Evolutionary conservation across 1,140 invertebrate genomes (phyloP), one percentile per base, ranked within the genome.

Genomic region (Diplogasteroides magnus): DNA sequence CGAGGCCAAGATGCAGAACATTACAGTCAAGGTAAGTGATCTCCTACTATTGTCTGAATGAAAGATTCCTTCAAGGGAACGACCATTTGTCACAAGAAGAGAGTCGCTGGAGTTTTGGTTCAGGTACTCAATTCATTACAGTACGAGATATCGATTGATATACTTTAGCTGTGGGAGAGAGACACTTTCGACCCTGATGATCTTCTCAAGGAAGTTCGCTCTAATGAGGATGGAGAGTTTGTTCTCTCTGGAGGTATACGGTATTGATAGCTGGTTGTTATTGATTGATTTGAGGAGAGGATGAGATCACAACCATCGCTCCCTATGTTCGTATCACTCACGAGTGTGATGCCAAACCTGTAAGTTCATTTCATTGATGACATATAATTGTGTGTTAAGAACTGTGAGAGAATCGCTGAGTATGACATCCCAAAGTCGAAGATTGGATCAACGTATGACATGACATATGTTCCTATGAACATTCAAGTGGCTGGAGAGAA

Each of bases 1-100:
- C 60, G 58, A 58, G 23, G 70, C 70, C 60, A 61, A 37, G 48
- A 64, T 72, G n/a, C 37, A 48, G 37, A 48, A 48, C 37, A 48
- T 48, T 19, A 48, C 37, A 6, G 37, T 48, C 37, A 48, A 48
- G 37, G 37, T 48, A 11, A 19, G 37, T 48, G 37, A 48, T 48
- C 37, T 48, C 19, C 19, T n/a, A n/a, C n/a, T n/a, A n/a, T n/a
- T n/a, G n/a, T n/a, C n/a, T 48, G 19, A 48, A 48, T 48, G 37
- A 48, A 48, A 48, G 19, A 48, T 48, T 48, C 37, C 6, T 48
- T 48, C 19, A 48, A 48, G 37, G 37, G 37, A 6, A 48, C 37
- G 37, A 48, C 37, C 6, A 48, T 48, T 19, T 48, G 37, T 19
- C 37, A 48, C 37, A 48, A 48, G 37, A 6, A 19, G 6, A 6